Conservation (phyloP, 2,113 vertebrate species). For the Mobula hypostoma region DNA sequence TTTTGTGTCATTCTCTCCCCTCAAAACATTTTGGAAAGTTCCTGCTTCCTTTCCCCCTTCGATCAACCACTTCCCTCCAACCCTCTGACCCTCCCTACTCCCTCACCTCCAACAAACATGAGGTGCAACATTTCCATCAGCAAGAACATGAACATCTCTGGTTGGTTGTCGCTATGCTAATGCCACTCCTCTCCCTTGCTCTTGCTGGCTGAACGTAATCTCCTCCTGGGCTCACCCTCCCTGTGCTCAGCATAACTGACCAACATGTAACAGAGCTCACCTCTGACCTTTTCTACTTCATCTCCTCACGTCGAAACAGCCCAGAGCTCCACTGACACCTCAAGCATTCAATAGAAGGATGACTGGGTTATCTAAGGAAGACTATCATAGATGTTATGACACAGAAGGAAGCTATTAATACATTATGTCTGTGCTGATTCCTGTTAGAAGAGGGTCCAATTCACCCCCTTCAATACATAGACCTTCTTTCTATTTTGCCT, state of each 20-base stretch:
- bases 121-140: background rate
- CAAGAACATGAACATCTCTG: background rate
- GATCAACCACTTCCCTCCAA: background rate
- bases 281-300: too few relatives aligned
- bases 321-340: too few relatives aligned
- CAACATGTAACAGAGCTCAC: too few relatives aligned
- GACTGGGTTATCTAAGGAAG: too few relatives aligned
- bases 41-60: background rate
- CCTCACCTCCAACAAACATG: background rate
- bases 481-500: background rate
- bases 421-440: too few relatives aligned
- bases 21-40: background rate
- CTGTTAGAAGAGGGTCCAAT: background rate
- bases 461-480: background rate
- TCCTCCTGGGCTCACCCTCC: background rate
- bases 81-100: background rate
- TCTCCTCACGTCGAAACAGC: too few relatives aligned
- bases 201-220: background rate
- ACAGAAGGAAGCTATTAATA: too few relatives aligned
- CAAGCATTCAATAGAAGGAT: too few relatives aligned
- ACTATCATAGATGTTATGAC: too few relatives aligned
- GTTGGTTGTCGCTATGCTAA: too few relatives aligned
- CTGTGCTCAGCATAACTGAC: background rate
- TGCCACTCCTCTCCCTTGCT: background rate
- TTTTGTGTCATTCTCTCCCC: background rate